Evolutionary conservation across 2,797 vertebrate genomes (phyloP), one percentile per base, ranked within the genome.

Genomic region (Choloepus didactylus): DNA sequence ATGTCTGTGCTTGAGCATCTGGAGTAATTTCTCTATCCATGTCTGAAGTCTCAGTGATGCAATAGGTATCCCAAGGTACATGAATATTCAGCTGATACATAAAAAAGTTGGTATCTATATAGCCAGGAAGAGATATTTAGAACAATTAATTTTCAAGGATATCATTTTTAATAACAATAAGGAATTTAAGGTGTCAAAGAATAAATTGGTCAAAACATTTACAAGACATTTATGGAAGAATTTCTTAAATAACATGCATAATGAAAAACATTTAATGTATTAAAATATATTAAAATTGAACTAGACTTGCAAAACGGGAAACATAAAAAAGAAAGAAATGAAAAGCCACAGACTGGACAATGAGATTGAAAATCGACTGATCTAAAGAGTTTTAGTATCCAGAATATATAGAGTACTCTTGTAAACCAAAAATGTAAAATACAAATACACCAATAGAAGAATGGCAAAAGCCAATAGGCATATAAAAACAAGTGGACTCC

Each of bases 131-230:
- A 82, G 69, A 51, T 89, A 64, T 84, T 67, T 92, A 82, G 3
- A 87, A 73, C 54, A 87, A 93, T 77, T 95, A 89, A 82, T 92
- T 89, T 91, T 86, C 79, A 93, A 86, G 84, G 29, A 54, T 69
- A 88, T 70, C 44, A 80, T 89, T 86, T 92, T 86, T 49, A 81
- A 56, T 35, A 82, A 80, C 56, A 92, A 73, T 44, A 85, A 77
- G 59, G 19, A 89, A 82, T 46, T 72, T 67, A 67, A 86, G 72
- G 15, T 77, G 8, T 60, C n/a, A 72, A 38, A 54, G 60, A 66
- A 88, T 91, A 77, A 84, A 35, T 54, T 15, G 81, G 25, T 82
- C 59, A 56, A 81, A 88, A 60, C n/a, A 85, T 11, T 16, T 89
- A 75, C 64, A 69, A 85, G 84, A 54, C 19, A 77, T 84, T 89